phyloP scores from a whole-genome alignment of 1,140 invertebrate species.

The Phortica variegata region DNA sequence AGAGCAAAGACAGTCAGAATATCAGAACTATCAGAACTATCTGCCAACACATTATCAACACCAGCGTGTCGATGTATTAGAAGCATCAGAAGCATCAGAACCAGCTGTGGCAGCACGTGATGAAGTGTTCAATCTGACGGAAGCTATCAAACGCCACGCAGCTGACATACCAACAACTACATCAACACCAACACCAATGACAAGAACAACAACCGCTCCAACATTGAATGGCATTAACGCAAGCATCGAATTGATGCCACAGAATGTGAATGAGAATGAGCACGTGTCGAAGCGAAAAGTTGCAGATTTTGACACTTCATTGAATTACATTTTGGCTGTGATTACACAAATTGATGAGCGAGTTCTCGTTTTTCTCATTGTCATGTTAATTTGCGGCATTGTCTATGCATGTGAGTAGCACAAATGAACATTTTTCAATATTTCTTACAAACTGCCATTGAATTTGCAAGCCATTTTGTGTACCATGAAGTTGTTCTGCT shows the following conservation, averaged over 20 bases:
- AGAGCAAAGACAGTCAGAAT: too few relatives aligned
- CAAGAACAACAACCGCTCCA: too few relatives aligned
- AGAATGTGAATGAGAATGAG: neutral
- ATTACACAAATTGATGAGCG: constrained; percentile 44
- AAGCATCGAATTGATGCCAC: neutral
- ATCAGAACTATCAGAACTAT: too few relatives aligned
- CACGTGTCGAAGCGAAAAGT: neutral
- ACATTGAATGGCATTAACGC: constrained; percentile 14
- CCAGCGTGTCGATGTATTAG: too few relatives aligned
- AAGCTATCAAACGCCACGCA: too few relatives aligned
- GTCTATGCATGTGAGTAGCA: constrained; percentile 60
- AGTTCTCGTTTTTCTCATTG: constrained; percentile 57
- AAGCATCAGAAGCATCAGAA: too few relatives aligned
- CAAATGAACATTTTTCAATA: neutral
- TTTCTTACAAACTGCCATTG: neutral
- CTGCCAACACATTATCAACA: too few relatives aligned
- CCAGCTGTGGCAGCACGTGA: constrained; percentile 32
- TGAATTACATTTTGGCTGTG: constrained; percentile 31
- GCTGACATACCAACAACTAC: too few relatives aligned
- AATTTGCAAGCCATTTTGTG: neutral
- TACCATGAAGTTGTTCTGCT: too few relatives aligned
- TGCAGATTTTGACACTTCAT: constrained; percentile 30
- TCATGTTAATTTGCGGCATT: constrained; percentile 58
- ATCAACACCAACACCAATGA: too few relatives aligned
- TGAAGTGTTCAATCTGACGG: constrained; percentile 35